These are phyloP conservation scores for Lasioglossum oenotherae DNA, from an alignment of 2,888 invertebrate genomes.

Conservation along the genomic window DNA sequence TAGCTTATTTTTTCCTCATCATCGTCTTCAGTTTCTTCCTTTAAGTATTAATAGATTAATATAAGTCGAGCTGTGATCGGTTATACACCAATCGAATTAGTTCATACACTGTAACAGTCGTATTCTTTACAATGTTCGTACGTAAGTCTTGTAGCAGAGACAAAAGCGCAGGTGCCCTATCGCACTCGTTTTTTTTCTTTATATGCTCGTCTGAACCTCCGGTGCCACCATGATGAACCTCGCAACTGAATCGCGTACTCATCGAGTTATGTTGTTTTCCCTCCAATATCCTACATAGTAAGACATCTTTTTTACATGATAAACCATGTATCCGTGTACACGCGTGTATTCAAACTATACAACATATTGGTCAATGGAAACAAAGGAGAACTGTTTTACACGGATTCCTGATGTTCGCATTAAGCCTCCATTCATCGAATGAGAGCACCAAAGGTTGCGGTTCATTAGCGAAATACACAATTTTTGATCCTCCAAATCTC, in stretches of 20 bases:
- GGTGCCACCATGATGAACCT: slow-evolving; percentile 62
- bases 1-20: slow-evolving; percentile 77
- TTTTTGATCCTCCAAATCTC: slow-evolving; percentile 77
- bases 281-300: slow-evolving; percentile 39
- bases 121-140: slow-evolving; percentile 83
- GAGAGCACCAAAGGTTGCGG: slow-evolving; percentile 71
- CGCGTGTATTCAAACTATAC: slow-evolving; percentile 35
- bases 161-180: slow-evolving; percentile 82
- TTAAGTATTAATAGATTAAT: slow-evolving; percentile 81
- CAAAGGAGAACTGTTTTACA: slow-evolving; percentile 25
- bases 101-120: slow-evolving; percentile 82
- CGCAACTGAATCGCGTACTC: slow-evolving; percentile 46
- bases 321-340: slow-evolving; percentile 27
- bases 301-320: slow-evolving; percentile 18
- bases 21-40: slow-evolving; percentile 76
- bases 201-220: slow-evolving; percentile 70
- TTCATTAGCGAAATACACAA: slow-evolving; percentile 77
- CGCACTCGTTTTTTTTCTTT: slow-evolving; percentile 69
- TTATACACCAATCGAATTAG: slow-evolving; percentile 78
- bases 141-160: slow-evolving; percentile 81
- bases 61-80: slow-evolving; percentile 80
- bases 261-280: slow-evolving; percentile 27
- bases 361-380: slow-evolving; percentile 41
- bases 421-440: slow-evolving; percentile 44
- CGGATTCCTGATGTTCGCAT: slow-evolving; percentile 15